Percentiles rank a stretch among this genome's conserved stretches.
Conservation (phyloP, 2,113 vertebrate species). For the Centrocercus urophasianus region DNA sequence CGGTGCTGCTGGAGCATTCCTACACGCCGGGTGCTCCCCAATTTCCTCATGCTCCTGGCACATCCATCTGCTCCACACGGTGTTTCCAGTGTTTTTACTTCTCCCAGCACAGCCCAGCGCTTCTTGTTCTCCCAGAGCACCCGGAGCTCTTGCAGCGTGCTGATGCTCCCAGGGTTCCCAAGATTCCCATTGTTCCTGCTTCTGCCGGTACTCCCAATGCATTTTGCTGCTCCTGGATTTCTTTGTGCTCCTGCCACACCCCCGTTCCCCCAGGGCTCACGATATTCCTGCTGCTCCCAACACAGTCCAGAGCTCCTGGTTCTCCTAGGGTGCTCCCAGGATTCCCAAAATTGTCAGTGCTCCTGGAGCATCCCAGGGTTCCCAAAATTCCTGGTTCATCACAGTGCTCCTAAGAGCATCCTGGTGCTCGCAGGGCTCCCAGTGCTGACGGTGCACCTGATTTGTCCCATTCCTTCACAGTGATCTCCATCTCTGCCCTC, state of each 20-base stretch:
- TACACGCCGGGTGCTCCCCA: no score
- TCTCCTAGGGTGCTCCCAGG: background rate
- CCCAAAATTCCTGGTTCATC: background rate
- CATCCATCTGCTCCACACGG: no score
- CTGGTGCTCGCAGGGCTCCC: background rate
- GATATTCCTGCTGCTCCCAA: background rate
- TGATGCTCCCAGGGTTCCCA: background rate
- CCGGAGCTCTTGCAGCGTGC: background rate
- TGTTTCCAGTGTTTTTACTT: no score
- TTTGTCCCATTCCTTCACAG: background rate
- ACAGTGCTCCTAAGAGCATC: background rate
- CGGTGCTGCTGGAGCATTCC: no score
- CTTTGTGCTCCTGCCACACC: background rate
- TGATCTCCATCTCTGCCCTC: background rate
- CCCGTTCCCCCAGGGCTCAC: no score
- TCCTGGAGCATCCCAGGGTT: background rate
- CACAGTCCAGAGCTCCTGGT: no score
- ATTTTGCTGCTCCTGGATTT: background rate
- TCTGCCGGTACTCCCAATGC: background rate
- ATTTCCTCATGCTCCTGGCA: no score
- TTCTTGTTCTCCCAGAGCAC: background rate
- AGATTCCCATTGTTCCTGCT: background rate
- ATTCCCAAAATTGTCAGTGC: background rate
- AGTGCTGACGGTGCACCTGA: background rate
- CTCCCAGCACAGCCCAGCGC: background rate